Evolutionary conservation across 2,888 invertebrate species (phyloP).

Genomic region (Morpho deidamia): DNA sequence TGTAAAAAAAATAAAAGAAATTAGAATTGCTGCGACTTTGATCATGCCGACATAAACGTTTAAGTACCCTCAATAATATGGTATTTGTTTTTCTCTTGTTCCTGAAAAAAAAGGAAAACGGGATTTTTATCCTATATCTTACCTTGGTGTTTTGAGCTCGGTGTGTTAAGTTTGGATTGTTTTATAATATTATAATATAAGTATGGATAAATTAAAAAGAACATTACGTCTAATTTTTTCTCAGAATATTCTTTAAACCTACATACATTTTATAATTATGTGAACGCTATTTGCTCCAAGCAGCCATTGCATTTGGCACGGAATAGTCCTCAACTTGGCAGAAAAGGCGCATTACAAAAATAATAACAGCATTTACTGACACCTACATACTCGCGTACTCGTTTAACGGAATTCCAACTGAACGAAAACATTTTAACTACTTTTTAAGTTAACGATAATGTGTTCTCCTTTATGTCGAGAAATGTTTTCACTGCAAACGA

Average conservation of each 20-base stretch:
- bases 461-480: background rate
- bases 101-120: too few species aligned
- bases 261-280: slow-evolving; percentile 1
- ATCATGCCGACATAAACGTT: too few species aligned
- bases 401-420: background rate
- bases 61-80: too few species aligned
- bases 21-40: too few species aligned
- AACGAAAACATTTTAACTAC: background rate
- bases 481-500: background rate
- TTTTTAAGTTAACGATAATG: background rate
- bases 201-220: background rate
- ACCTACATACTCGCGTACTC: slow-evolving; percentile 1
- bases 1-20: too few species aligned
- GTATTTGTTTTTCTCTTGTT: too few species aligned
- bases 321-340: slow-evolving; percentile 18
- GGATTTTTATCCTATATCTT: too few species aligned
- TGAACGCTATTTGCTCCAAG: slow-evolving; percentile 9
- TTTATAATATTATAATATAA: too few species aligned
- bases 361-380: slow-evolving; percentile 14
- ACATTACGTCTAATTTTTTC: background rate
- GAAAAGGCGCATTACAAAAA: slow-evolving; percentile 15
- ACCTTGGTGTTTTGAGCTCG: too few species aligned
- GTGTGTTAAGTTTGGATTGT: too few species aligned
- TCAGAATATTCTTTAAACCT: too few species aligned
- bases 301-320: slow-evolving; percentile 20